These are phyloP conservation scores for Heteropelma amictum DNA, from an alignment of 2,888 invertebrate species.

Conservation along the genomic window DNA sequence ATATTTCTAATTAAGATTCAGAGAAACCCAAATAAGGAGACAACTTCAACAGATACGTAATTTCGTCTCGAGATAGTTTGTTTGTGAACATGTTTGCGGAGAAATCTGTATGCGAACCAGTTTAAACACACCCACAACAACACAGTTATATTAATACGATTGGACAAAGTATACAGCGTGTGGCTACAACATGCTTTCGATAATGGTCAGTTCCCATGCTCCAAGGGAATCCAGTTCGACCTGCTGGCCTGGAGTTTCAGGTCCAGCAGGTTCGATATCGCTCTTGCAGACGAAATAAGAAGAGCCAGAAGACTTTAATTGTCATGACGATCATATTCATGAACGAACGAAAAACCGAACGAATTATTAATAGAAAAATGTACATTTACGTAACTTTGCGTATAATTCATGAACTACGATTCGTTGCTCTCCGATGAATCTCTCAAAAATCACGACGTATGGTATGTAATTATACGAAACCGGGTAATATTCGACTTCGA, in stretches of 20 bases:
- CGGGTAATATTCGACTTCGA: background rate
- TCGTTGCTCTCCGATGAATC: no score
- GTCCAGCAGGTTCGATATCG: constrained; percentile 11
- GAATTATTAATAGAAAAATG: no score
- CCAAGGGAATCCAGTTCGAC: constrained; percentile 15
- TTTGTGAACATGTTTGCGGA: background rate
- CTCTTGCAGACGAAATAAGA: constrained; percentile 10
- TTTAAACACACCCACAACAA: constrained; percentile 14
- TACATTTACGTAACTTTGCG: no score
- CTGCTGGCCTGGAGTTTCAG: constrained; percentile 38
- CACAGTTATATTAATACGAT: constrained; percentile 11
- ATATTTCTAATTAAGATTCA: no score
- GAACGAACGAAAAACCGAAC: no score
- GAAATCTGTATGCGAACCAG: background rate
- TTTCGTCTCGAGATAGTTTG: background rate
- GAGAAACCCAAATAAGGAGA: no score
- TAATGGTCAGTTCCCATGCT: constrained; percentile 39
- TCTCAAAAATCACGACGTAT: no score
- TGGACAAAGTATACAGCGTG: background rate
- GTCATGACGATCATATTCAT: background rate
- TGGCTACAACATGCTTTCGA: constrained; percentile 11
- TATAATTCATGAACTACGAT: no score
- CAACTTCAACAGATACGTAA: background rate
- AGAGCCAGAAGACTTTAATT: constrained; percentile 6
- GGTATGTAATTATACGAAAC: no score